Evolutionary conservation across 2,888 invertebrate genomes (phyloP), one percentile per base, ranked within the genome.

Genomic region (Scaeva pyrastri): DNA sequence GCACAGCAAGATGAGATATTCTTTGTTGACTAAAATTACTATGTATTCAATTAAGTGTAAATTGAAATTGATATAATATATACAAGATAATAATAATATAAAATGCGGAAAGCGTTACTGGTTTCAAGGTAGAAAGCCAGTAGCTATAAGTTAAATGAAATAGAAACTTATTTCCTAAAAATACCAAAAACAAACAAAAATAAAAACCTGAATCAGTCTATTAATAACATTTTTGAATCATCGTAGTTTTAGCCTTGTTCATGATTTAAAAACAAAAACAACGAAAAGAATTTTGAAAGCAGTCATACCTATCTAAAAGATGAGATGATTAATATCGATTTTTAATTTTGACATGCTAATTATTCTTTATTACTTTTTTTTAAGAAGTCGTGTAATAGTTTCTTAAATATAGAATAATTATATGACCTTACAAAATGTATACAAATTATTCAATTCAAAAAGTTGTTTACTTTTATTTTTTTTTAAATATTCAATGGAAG

Each of bases 21-120:
- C n/a, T n/a, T n/a, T n/a, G n/a, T n/a, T 31, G 31, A 31, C 31
- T 31, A 31, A 6, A 6, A n/a, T n/a, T n/a, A n/a, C n/a, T 31
- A 31, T 31, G 31, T 31, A 50, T 36, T 19, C 19, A 23, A 23
- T 73, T 12, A 16, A 41, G 64, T 55, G 55, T 55, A 31, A 43
- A 66, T 56, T 68, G 36, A 10, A 26, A 43, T 75, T 64, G 2
- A 6, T 36, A 58, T 58, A 36, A 31, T 56, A 14, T 45, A n/a
- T n/a, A 48, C 16, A 45, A 48, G 16, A 48, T 16, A 16, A 48
- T 16, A 6, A 48, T 2, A 19, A 23, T 23, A 60, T 43, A 19
- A 58, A 58, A 62, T 43, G 23, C 62, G 62, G 62, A 62, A 62
- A 62, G 62, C 23, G 10, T n/a, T 16, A 62, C 62, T n/a, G 43